These are phyloP conservation scores for Mylabris phalerata DNA, from an alignment of 1,140 invertebrate species.

Conservation along the genomic window DNA sequence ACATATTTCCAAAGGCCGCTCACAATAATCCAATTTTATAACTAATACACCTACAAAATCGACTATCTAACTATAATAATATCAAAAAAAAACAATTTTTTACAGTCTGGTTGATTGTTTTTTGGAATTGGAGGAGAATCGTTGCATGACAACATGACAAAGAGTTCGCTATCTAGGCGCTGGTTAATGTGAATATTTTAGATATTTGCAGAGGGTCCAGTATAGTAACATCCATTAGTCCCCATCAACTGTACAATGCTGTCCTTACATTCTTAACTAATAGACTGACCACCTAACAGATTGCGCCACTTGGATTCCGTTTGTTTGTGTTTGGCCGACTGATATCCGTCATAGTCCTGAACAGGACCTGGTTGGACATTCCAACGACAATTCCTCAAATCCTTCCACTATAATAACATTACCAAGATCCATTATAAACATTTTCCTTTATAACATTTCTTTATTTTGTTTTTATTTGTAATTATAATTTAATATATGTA, in stretches of 20 bases:
- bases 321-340: conserved; percentile 30
- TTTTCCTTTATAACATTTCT: background rate
- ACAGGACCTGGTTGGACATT: background rate
- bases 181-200: conserved; percentile 26
- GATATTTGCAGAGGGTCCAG: conserved; percentile 20
- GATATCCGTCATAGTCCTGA: conserved; percentile 28
- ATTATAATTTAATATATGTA: background rate
- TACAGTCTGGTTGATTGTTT: too few relatives aligned
- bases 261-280: conserved; percentile 33
- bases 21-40: too few relatives aligned
- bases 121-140: too few relatives aligned
- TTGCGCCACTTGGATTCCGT: conserved; percentile 33
- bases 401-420: background rate
- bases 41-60: too few relatives aligned
- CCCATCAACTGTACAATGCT: conserved; percentile 29
- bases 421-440: background rate
- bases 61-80: too few relatives aligned
- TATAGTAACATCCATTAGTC: conserved; percentile 18
- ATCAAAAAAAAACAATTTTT: too few relatives aligned
- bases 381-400: background rate
- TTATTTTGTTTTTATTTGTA: background rate
- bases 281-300: conserved; percentile 36
- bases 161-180: too few relatives aligned
- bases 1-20: too few relatives aligned
- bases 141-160: too few relatives aligned